phyloP scores from a whole-genome alignment of 2,888 invertebrate species.

The Asteroscopus sphinx region DNA sequence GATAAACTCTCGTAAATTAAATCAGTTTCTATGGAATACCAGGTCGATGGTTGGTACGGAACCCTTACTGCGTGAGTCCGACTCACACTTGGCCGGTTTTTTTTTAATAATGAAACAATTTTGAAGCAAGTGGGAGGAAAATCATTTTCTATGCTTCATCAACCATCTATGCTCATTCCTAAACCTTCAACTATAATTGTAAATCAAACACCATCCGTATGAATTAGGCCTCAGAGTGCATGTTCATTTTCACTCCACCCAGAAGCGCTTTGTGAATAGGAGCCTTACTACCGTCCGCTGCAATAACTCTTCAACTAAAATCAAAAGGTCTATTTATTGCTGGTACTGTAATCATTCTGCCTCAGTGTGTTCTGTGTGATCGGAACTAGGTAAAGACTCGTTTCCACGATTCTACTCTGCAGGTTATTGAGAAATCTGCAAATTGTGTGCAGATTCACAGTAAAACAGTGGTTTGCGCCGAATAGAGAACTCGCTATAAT shows the following conservation, averaged over 20 bases:
- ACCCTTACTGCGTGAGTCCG: no score
- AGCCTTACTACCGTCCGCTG: slow-evolving; percentile 19
- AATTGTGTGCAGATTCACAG: background rate
- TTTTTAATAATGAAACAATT: no score
- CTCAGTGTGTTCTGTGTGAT: slow-evolving; percentile 17
- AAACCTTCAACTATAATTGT: background rate
- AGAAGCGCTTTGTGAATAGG: slow-evolving; percentile 40
- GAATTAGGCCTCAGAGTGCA: slow-evolving; percentile 26
- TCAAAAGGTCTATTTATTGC: slow-evolving; percentile 52
- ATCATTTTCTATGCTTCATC: no score
- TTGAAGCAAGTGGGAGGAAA: no score
- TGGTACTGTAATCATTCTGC: slow-evolving; percentile 38
- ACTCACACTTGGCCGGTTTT: no score
- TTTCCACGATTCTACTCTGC: slow-evolving; percentile 5
- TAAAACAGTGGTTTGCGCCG: no score
- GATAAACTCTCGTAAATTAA: no score
- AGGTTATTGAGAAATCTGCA: slow-evolving; percentile 1
- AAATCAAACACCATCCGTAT: background rate
- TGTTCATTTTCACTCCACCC: slow-evolving; percentile 10
- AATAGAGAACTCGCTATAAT: no score
- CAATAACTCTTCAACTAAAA: slow-evolving; percentile 54
- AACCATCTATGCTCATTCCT: background rate
- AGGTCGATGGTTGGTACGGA: no score
- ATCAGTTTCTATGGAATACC: no score
- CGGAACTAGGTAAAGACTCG: slow-evolving; percentile 11